phyloP scores from a whole-genome alignment of 2,888 invertebrate genomes.

The Plemyria rubiginata region DNA sequence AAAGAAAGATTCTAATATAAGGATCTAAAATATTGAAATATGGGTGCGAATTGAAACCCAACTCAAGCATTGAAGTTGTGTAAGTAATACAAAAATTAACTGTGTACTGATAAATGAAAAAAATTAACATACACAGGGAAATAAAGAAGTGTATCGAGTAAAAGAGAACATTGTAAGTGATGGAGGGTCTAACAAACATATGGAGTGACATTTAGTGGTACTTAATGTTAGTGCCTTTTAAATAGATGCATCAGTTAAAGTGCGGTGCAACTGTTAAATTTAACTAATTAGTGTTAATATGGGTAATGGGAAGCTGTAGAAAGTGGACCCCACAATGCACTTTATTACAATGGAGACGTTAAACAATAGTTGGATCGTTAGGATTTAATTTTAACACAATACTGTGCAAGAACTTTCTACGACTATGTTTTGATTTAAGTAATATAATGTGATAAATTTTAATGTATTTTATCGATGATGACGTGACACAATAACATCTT shows the following conservation, averaged over 20 bases:
- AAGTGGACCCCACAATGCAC: constrained; percentile 19
- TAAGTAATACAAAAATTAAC: constrained; percentile 54
- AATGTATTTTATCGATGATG: not conserved
- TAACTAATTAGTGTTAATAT: constrained; percentile 67
- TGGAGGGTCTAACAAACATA: constrained; percentile 68
- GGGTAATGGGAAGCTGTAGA: constrained; percentile 26
- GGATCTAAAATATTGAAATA: not conserved
- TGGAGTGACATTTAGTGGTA: constrained; percentile 76
- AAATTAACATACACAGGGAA: constrained; percentile 68
- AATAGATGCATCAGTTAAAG: constrained; percentile 73
- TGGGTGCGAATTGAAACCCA: constrained; percentile 39
- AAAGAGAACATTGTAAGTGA: constrained; percentile 61
- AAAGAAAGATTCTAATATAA: no score
- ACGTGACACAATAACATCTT: no score
- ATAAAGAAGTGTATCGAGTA: constrained; percentile 58
- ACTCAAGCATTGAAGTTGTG: constrained; percentile 37
- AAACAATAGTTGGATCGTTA: constrained; percentile 1
- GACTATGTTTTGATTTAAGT: not conserved
- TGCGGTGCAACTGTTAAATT: constrained; percentile 72
- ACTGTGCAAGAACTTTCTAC: constrained; percentile 1
- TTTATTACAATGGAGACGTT: constrained; percentile 10
- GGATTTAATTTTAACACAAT: constrained; percentile 6
- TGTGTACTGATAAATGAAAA: constrained; percentile 64
- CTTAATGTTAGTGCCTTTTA: constrained; percentile 72
- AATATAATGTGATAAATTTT: no score